These are phyloP conservation scores for Seladonia tumulorum DNA, from an alignment of 2,888 invertebrate genomes.

Conservation along the genomic window DNA sequence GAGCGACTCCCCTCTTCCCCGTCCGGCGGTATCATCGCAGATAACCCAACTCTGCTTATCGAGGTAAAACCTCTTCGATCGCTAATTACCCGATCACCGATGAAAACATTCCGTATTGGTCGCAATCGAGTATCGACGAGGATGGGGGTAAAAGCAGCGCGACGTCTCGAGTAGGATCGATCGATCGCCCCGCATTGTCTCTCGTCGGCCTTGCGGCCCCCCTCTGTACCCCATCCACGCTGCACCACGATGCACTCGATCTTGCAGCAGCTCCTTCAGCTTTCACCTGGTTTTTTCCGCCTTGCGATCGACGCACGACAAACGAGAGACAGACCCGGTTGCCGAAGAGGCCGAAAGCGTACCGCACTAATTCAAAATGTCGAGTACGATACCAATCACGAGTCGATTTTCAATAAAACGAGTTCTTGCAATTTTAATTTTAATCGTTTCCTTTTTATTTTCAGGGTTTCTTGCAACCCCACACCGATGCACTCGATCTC, in stretches of 20 bases:
- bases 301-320: constrained; percentile 10
- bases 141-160: constrained; percentile 20
- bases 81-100: neutral
- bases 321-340: constrained; percentile 3
- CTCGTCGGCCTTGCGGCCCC: constrained; percentile 48
- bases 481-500: neutral
- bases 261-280: constrained; percentile 13
- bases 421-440: too few relatives aligned
- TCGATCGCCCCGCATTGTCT: constrained; percentile 74
- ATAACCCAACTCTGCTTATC: neutral
- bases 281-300: constrained; percentile 2
- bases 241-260: neutral
- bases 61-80: neutral
- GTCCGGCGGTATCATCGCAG: neutral
- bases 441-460: neutral
- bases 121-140: neutral
- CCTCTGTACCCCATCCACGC: constrained; percentile 1
- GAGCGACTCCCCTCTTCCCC: neutral
- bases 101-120: constrained; percentile 13
- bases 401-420: too few relatives aligned
- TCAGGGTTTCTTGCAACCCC: neutral
- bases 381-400: too few relatives aligned
- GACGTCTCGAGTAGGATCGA: constrained; percentile 64
- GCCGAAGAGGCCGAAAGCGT: neutral
- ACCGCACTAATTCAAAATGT: too few relatives aligned